Conservation (phyloP, 2,888 invertebrate species). For the Tyria jacobaeae region DNA sequence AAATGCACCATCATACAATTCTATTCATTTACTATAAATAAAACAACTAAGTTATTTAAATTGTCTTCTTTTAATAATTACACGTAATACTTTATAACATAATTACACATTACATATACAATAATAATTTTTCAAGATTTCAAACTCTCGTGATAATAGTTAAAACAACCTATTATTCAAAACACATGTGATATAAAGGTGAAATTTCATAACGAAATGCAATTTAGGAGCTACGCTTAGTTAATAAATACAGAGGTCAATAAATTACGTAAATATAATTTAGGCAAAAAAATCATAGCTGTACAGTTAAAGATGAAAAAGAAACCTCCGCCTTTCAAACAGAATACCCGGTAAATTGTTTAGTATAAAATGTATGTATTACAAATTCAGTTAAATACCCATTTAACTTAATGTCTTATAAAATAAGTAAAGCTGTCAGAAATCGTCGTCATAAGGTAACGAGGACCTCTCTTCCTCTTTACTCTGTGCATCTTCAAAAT, state of each 20-base stretch:
- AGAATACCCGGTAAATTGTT: slow-evolving; percentile 39
- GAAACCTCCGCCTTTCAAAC: slow-evolving; percentile 54
- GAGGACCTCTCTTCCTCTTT: slow-evolving; percentile 31
- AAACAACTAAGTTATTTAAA: slow-evolving; percentile 72
- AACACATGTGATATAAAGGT: slow-evolving; percentile 78
- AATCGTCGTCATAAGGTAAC: slow-evolving; percentile 60
- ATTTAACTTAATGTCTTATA: slow-evolving; percentile 61
- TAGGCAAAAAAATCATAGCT: slow-evolving; percentile 78
- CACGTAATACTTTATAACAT: slow-evolving; percentile 86
- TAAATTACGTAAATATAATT: slow-evolving; percentile 86
- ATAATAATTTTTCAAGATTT: slow-evolving; percentile 85
- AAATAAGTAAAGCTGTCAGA: slow-evolving; percentile 81
- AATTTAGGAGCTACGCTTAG: slow-evolving; percentile 74
- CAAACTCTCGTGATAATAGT: slow-evolving; percentile 79
- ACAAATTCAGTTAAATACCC: slow-evolving; percentile 35
- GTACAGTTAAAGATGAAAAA: slow-evolving; percentile 67
- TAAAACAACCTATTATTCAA: slow-evolving; percentile 78
- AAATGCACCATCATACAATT: neutral
- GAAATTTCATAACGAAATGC: slow-evolving; percentile 81
- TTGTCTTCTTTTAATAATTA: slow-evolving; percentile 86
- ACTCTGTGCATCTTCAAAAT: slow-evolving; percentile 28
- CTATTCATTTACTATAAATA: slow-evolving; percentile 34
- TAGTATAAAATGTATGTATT: slow-evolving; percentile 37
- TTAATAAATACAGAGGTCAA: slow-evolving; percentile 76
- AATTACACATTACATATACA: slow-evolving; percentile 85